A percentile compares a stretch with the other conserved stretches of the same genome.
phyloP scores from a whole-genome alignment of 2,797 vertebrate genomes.

The Hippopotamyrus pictus region DNA sequence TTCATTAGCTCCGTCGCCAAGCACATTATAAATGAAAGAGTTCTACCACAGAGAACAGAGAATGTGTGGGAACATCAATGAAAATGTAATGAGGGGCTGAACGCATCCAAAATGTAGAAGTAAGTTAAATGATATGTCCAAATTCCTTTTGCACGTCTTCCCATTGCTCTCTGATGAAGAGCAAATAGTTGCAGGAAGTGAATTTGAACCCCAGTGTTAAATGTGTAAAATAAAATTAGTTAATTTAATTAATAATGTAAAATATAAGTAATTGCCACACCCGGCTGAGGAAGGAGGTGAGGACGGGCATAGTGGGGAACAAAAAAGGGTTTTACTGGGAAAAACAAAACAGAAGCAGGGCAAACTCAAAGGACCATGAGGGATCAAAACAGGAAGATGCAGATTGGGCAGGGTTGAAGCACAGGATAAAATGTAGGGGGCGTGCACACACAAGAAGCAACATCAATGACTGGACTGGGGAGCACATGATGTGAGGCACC shows the following conservation, averaged over 20 bases:
- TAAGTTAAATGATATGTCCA: not conserved
- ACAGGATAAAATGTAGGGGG: no score
- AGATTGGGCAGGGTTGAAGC: no score
- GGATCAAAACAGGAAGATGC: no score
- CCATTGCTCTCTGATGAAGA: not conserved
- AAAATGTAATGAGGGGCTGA: no score
- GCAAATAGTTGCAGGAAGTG: not conserved
- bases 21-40: constrained; percentile 16
- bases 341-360: no score
- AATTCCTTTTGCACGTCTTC: not conserved
- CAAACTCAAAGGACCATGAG: not conserved
- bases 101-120: not conserved
- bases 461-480: no score
- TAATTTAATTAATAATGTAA: not conserved
- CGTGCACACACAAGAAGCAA: no score
- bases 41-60: not conserved
- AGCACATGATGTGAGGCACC: no score
- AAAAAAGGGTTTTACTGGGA: no score
- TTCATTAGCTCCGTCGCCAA: not conserved
- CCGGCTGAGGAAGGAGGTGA: no score
- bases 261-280: not conserved
- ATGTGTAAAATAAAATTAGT: not conserved
- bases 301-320: no score
- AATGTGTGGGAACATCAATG: no score
- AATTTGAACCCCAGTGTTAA: not conserved